phyloP scores from a whole-genome alignment of 2,113 vertebrate genomes.

The Clarias gariepinus region DNA sequence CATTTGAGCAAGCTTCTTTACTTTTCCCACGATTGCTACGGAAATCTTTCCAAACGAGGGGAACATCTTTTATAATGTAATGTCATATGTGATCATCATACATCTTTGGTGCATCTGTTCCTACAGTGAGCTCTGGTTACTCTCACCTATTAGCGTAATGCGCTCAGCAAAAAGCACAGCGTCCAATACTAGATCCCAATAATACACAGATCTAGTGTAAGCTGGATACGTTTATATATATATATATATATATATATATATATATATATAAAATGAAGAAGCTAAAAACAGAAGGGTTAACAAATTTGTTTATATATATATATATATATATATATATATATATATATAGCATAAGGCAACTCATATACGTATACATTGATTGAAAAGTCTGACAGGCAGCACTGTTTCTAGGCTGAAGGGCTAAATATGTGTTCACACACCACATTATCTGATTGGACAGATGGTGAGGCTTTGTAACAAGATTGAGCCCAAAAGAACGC shows the following conservation, averaged over 20 bases:
- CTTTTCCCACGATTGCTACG: no score
- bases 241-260: no score
- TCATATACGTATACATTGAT: not conserved
- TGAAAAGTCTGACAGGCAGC: not conserved
- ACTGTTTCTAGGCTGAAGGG: not conserved
- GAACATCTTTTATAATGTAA: no score
- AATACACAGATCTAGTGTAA: not conserved
- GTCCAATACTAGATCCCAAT: not conserved
- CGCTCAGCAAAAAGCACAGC: not conserved
- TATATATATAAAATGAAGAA: not conserved
- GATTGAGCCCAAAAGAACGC: not conserved
- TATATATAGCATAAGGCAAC: not conserved
- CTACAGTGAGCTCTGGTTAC: not conserved
- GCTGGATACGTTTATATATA: not conserved
- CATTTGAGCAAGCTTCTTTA: no score
- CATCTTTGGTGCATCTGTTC: not conserved
- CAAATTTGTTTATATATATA: no score
- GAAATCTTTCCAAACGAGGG: no score
- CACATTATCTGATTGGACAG: constrained; percentile 1
- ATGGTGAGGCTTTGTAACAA: not conserved
- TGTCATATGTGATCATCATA: no score
- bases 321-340: not conserved
- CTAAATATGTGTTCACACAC: not conserved
- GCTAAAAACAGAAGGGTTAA: not conserved
- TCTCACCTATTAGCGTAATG: not conserved